A percentile compares a stretch with the other conserved stretches of the same genome.
Conservation (phyloP, 2,888 invertebrate genomes). For the Lithophane ornitopus region DNA sequence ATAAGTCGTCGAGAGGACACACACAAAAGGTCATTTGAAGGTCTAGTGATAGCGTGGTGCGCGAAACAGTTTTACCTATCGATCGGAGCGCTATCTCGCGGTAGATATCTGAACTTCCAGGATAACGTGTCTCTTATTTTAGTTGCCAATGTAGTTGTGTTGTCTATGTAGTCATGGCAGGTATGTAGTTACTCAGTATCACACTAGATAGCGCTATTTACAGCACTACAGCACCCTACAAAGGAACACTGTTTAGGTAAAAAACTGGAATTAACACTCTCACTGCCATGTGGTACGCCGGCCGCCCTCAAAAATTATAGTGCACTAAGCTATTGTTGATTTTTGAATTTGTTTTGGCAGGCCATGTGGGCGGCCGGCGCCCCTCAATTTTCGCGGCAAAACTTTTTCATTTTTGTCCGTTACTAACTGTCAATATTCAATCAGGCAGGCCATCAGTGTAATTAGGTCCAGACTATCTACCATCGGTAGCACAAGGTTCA, state of each 20-base stretch:
- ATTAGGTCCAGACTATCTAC: neutral
- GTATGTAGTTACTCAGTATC: conserved; percentile 4
- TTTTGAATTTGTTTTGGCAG: no score
- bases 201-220: conserved; percentile 38
- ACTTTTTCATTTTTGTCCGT: no score
- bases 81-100: conserved; percentile 54
- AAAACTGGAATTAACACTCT: no score
- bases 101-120: neutral
- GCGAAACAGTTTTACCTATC: conserved; percentile 56
- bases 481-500: neutral
- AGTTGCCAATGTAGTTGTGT: no score
- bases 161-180: no score
- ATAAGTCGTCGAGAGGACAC: conserved; percentile 81
- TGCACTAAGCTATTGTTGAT: no score
- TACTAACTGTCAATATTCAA: no score
- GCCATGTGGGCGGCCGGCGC: no score
- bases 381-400: no score
- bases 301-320: no score
- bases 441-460: neutral
- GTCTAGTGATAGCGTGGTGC: conserved; percentile 79
- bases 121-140: neutral
- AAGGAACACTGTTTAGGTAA: neutral
- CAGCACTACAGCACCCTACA: neutral
- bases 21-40: conserved; percentile 89
- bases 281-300: no score